These are phyloP conservation scores for Thripadectes ignobilis DNA, from an alignment of 2,797 vertebrate species.

Conservation along the genomic window DNA sequence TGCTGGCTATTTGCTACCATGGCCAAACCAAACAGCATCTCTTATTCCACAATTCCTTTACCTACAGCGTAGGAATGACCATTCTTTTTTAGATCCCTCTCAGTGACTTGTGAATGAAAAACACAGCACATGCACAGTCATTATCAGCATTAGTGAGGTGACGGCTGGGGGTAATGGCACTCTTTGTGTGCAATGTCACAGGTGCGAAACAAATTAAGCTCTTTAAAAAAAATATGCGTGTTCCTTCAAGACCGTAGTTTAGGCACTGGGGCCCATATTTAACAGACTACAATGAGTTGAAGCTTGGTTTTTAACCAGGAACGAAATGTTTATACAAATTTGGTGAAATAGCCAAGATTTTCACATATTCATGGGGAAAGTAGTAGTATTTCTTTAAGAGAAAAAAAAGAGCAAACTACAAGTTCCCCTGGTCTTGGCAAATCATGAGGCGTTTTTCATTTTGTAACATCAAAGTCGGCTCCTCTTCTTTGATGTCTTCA, in stretches of 20 bases:
- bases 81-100: neutral
- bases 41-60: neutral
- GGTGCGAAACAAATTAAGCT: neutral
- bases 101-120: neutral
- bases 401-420: slow-evolving; percentile 82
- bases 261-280: neutral
- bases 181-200: neutral
- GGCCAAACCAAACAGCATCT: neutral
- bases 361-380: slow-evolving; percentile 44
- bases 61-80: neutral
- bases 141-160: neutral
- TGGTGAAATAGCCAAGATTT: slow-evolving; percentile 24
- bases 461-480: slow-evolving; percentile 92
- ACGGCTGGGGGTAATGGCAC: neutral
- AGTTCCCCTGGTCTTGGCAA: slow-evolving; percentile 92
- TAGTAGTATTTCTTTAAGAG: slow-evolving; percentile 67
- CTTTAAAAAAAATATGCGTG: neutral
- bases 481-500: slow-evolving; percentile 93
- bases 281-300: neutral
- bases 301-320: neutral
- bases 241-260: neutral
- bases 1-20: neutral
- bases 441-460: slow-evolving; percentile 95
- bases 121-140: neutral
- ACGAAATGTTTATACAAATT: slow-evolving; percentile 1